Evolutionary conservation across 2,888 invertebrate species (phyloP).

Genomic region (Platycheirus albimanus): DNA sequence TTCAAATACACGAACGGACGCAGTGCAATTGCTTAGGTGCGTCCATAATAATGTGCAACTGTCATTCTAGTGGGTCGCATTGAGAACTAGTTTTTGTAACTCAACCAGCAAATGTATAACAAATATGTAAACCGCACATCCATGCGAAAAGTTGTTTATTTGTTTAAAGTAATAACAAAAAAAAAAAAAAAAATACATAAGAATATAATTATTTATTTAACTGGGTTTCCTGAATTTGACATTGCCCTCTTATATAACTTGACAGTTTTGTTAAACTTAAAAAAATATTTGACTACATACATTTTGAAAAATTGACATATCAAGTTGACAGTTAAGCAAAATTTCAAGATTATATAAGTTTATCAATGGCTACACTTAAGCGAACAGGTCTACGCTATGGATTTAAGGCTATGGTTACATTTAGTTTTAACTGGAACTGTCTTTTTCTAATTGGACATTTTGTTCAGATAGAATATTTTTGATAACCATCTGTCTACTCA

Average conservation of each 20-base stretch:
- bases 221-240: slow-evolving; percentile 27
- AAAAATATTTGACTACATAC: too few species aligned
- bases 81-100: slow-evolving; percentile 2
- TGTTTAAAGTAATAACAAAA: slow-evolving; percentile 5
- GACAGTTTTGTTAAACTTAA: neutral
- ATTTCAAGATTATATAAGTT: too few species aligned
- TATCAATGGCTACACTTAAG: too few species aligned
- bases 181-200: too few species aligned
- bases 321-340: too few species aligned
- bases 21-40: slow-evolving; percentile 61
- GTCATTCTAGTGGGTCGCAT: slow-evolving; percentile 26
- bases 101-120: neutral
- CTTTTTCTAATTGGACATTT: too few species aligned
- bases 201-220: slow-evolving; percentile 15
- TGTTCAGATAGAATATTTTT: too few species aligned
- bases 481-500: too few species aligned
- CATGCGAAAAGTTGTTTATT: slow-evolving; percentile 11
- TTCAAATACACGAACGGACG: slow-evolving; percentile 40
- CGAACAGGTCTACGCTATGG: too few species aligned
- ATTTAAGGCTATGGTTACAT: too few species aligned
- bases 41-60: slow-evolving; percentile 46
- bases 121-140: neutral
- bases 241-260: neutral
- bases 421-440: too few species aligned
- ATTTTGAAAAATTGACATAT: too few species aligned